phyloP scores from a whole-genome alignment of 2,113 vertebrate genomes.

The Campylomormyrus numenius region DNA sequence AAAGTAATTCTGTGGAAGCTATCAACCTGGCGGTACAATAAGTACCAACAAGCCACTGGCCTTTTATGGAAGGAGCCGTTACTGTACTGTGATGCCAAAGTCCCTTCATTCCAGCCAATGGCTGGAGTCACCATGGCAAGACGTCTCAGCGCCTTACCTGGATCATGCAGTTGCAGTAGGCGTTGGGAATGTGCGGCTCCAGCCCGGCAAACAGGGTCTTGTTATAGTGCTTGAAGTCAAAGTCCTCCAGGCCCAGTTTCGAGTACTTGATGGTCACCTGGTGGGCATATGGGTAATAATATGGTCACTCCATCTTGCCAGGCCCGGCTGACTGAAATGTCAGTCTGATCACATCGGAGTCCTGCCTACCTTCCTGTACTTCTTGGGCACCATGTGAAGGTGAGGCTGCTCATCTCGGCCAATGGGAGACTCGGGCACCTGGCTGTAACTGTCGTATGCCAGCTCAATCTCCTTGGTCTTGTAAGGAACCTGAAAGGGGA shows the following conservation, averaged over 20 bases:
- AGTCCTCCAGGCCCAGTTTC: constrained; percentile 92
- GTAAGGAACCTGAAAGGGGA: constrained; percentile 77
- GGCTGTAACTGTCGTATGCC: constrained; percentile 89
- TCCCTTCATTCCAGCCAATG: neutral
- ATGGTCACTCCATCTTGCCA: neutral
- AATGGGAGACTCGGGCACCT: constrained; percentile 86
- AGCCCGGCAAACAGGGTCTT: constrained; percentile 92
- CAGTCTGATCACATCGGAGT: neutral
- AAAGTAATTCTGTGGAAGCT: neutral
- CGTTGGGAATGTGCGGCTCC: constrained; percentile 98
- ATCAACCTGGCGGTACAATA: neutral
- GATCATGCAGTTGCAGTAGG: constrained; percentile 99
- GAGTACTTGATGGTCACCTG: constrained; percentile 99
- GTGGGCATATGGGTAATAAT: neutral
- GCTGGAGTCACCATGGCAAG: constrained; percentile 17
- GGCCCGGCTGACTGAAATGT: neutral
- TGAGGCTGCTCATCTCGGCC: constrained; percentile 91
- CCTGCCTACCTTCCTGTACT: constrained; percentile 85
- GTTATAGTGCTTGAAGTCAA: constrained; percentile 99
- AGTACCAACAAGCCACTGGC: neutral
- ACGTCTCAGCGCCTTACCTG: constrained; percentile 64
- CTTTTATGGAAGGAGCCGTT: neutral
- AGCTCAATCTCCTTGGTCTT: constrained; percentile 83
- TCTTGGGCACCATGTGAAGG: constrained; percentile 93
- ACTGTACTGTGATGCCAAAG: constrained; percentile 23